Percentiles rank a stretch among this genome's conserved stretches.
These are phyloP conservation scores for Menidia menidia DNA, from an alignment of 2,797 vertebrate species.

Conservation along the genomic window DNA sequence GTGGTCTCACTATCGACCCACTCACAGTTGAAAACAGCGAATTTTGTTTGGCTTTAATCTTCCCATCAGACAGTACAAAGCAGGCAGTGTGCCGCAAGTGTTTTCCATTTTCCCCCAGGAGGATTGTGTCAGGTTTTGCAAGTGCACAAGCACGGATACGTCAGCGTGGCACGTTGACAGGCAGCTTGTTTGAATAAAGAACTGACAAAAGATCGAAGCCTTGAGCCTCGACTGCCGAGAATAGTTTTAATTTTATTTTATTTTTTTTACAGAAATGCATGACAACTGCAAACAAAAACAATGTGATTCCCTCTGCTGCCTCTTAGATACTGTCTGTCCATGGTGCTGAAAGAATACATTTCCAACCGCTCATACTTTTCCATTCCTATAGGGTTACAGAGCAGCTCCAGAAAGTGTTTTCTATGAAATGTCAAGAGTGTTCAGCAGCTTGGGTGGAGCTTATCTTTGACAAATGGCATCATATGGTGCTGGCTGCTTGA, in stretches of 20 bases:
- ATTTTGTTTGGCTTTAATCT: constrained; percentile 78
- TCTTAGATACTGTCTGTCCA: constrained; percentile 52
- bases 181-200: constrained; percentile 81
- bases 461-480: constrained; percentile 62
- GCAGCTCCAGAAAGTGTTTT: constrained; percentile 50
- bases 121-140: constrained; percentile 71
- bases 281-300: constrained; percentile 76
- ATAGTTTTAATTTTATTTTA: constrained; percentile 25
- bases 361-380: constrained; percentile 42
- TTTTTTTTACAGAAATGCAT: constrained; percentile 64
- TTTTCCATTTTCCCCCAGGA: constrained; percentile 75
- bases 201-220: constrained; percentile 59
- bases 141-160: constrained; percentile 60
- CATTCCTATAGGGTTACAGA: constrained; percentile 50
- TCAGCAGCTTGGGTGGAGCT: constrained; percentile 37
- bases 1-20: constrained; percentile 72
- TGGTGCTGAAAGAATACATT: constrained; percentile 53
- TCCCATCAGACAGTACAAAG: constrained; percentile 68
- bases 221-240: constrained; percentile 42
- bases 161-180: constrained; percentile 72
- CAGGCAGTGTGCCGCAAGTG: constrained; percentile 54
- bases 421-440: constrained; percentile 28
- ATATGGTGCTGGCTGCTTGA: constrained; percentile 49
- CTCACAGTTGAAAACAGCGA: constrained; percentile 48
- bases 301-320: constrained; percentile 39